phyloP scores from a whole-genome alignment of 2,888 invertebrate species.

The Priocnemis perturbator region DNA sequence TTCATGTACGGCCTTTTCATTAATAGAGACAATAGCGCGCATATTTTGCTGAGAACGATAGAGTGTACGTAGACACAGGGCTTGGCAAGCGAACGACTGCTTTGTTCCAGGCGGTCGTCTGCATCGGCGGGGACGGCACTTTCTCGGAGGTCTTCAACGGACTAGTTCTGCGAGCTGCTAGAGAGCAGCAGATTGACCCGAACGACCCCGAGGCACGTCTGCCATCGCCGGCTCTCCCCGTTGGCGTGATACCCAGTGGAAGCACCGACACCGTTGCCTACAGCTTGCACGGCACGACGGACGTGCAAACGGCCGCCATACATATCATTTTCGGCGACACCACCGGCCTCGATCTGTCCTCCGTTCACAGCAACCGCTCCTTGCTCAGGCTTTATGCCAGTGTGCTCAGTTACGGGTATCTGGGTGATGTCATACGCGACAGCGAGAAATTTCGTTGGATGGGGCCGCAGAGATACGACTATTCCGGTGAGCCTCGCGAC shows the following conservation, averaged over 20 bases:
- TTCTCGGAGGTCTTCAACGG: conserved; percentile 89
- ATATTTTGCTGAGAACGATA: too few species aligned
- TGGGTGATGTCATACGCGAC: conserved; percentile 88
- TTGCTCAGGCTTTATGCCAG: conserved; percentile 84
- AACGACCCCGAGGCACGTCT: conserved; percentile 77
- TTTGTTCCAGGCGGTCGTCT: conserved; percentile 82
- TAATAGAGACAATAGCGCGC: neutral
- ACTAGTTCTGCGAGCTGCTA: conserved; percentile 79
- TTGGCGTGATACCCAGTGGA: conserved; percentile 86
- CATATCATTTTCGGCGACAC: conserved; percentile 88
- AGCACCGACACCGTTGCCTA: conserved; percentile 88
- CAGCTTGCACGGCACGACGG: conserved; percentile 86
- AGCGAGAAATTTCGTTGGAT: conserved; percentile 90
- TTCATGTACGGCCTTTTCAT: conserved; percentile 59
- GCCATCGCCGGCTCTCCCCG: conserved; percentile 77
- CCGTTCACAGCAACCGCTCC: conserved; percentile 80
- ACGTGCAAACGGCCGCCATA: conserved; percentile 87
- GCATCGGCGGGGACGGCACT: conserved; percentile 92
- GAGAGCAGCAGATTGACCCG: conserved; percentile 77
- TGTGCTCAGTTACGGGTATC: conserved; percentile 89
- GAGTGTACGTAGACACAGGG: too few species aligned
- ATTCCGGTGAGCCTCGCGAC: conserved; percentile 78
- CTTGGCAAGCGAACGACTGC: too few species aligned
- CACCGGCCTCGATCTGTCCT: conserved; percentile 85
- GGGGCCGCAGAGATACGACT: conserved; percentile 90